These are phyloP conservation scores for Pachypeltis micranthus DNA, from an alignment of 1,140 invertebrate species.

Conservation along the genomic window DNA sequence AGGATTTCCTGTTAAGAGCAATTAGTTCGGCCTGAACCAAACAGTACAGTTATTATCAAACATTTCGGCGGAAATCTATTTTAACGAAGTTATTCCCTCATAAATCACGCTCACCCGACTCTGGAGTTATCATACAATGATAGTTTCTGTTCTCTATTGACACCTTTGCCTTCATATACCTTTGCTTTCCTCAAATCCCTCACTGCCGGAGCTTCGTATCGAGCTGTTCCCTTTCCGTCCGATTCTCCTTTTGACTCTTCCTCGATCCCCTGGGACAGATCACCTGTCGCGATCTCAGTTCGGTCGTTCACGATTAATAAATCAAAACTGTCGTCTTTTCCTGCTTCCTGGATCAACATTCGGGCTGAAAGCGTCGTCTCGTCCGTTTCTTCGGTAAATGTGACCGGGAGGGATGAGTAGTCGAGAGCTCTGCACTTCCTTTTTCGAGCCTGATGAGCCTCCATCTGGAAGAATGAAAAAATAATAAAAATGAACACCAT, in stretches of 20 bases:
- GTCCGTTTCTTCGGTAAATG: neutral
- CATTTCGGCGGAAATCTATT: too few species aligned
- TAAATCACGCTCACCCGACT: neutral
- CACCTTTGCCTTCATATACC: neutral
- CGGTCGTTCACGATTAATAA: neutral
- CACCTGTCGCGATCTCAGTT: neutral
- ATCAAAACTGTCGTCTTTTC: neutral
- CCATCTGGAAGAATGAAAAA: conserved; percentile 7
- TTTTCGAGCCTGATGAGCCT: conserved; percentile 2
- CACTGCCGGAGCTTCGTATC: conserved; percentile 10
- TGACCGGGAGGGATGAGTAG: conserved; percentile 1
- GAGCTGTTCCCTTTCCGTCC: neutral
- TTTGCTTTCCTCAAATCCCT: conserved; percentile 9
- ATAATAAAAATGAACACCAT: neutral
- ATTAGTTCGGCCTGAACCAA: too few species aligned
- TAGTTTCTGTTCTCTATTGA: neutral
- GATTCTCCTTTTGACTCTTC: neutral
- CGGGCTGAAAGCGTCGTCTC: neutral
- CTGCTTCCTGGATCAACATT: neutral
- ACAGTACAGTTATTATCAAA: neutral
- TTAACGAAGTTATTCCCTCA: too few species aligned
- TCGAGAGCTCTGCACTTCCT: neutral
- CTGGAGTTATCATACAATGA: neutral
- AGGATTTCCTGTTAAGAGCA: too few species aligned
- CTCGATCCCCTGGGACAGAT: neutral